Evolutionary conservation across 92 coral and sea anemone species (phyloP).

Genomic region (Palythoa caribaeorum): DNA sequence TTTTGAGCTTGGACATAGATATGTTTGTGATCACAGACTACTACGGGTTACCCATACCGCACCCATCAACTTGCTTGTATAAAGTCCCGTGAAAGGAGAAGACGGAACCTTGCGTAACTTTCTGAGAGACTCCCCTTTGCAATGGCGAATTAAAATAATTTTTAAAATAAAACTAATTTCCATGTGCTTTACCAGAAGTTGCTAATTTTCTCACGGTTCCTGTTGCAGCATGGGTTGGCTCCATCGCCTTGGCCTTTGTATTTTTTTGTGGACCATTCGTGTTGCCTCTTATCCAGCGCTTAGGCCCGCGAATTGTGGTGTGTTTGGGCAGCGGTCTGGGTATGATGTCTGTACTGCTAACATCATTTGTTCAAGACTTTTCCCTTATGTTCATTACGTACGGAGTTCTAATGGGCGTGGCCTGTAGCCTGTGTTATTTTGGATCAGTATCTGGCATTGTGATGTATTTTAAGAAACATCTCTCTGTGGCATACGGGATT

Average conservation of each 20-base stretch:
- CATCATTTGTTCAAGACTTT: constrained; percentile 80
- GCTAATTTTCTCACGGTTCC: background rate
- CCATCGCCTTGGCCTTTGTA: constrained; percentile 72
- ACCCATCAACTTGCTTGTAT: too few species aligned
- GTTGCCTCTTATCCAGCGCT: constrained; percentile 66
- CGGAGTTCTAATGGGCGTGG: constrained; percentile 80
- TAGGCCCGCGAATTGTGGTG: constrained; percentile 75
- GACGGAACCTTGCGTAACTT: too few species aligned
- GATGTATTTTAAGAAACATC: constrained; percentile 72
- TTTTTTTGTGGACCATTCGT: constrained; percentile 85
- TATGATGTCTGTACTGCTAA: constrained; percentile 66
- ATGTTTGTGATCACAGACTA: too few species aligned
- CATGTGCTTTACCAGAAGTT: background rate
- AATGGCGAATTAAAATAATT: background rate
- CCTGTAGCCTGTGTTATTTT: constrained; percentile 78
- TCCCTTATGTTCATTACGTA: constrained; percentile 70
- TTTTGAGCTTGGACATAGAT: too few species aligned
- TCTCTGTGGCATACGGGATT: constrained; percentile 77
- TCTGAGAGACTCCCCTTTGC: too few species aligned
- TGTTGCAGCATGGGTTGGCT: constrained; percentile 85
- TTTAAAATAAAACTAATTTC: background rate
- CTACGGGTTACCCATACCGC: too few species aligned
- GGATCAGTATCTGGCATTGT: constrained; percentile 80
- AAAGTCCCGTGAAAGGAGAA: too few species aligned
- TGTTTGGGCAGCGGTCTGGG: constrained; percentile 78